A percentile compares a stretch with the other conserved stretches of the same genome.
Evolutionary conservation across 2,113 vertebrate genomes (phyloP).

Genomic region (Suricata suricatta): DNA sequence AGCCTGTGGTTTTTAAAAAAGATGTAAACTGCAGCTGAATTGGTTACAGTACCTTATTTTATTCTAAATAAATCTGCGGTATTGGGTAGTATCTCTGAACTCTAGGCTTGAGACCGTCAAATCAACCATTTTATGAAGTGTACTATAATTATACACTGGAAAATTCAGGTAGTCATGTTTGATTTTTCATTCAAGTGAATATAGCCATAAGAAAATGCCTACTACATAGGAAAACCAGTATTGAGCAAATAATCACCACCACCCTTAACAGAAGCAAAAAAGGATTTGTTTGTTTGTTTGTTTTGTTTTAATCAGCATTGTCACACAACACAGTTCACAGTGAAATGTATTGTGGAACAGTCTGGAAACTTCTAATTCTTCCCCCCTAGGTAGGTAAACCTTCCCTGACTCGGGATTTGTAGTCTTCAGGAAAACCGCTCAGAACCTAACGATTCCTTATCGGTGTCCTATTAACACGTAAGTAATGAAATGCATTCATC

Average conservation of each 20-base stretch:
- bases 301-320: not conserved
- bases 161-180: conserved; percentile 58
- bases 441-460: not conserved
- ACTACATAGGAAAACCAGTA: conserved; percentile 47
- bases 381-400: not conserved
- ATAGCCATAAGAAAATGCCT: conserved; percentile 68
- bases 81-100: conserved; percentile 79
- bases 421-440: conserved; percentile 40
- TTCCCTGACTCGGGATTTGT: conserved; percentile 23
- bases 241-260: conserved; percentile 55
- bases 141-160: conserved; percentile 30
- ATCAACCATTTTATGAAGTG: conserved; percentile 26
- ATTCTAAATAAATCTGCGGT: conserved; percentile 77
- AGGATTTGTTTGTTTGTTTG: not conserved
- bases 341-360: conserved; percentile 19
- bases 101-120: conserved; percentile 59
- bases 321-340: not conserved
- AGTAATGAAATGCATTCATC: not conserved
- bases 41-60: conserved; percentile 73
- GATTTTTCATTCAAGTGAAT: conserved; percentile 49
- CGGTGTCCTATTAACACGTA: not conserved
- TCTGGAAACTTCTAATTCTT: not conserved
- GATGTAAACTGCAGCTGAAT: conserved; percentile 59
- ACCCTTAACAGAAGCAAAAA: conserved; percentile 72
- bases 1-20: conserved; percentile 60